Conservation (phyloP, 2,888 invertebrate species). For the Ectropis crepuscularia region DNA sequence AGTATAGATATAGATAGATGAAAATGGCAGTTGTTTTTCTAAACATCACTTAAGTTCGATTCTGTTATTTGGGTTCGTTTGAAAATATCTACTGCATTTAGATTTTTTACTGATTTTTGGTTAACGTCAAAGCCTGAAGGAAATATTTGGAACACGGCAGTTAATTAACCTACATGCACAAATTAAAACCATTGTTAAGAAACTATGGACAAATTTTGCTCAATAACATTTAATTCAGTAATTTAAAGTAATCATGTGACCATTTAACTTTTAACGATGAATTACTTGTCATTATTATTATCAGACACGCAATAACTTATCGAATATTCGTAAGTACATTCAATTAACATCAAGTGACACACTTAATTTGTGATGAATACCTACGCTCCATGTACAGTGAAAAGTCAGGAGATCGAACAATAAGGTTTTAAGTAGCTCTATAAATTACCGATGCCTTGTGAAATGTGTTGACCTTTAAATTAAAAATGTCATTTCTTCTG, state of each 20-base stretch:
- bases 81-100: too few species aligned
- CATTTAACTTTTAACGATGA: slow-evolving; percentile 9
- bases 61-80: too few species aligned
- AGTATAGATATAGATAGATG: too few species aligned
- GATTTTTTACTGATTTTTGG: too few species aligned
- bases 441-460: slow-evolving; percentile 31
- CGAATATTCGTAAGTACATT: slow-evolving; percentile 14
- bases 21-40: too few species aligned
- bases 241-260: slow-evolving; percentile 4
- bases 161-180: background rate
- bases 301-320: slow-evolving; percentile 7
- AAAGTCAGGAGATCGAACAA: slow-evolving; percentile 12
- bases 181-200: background rate
- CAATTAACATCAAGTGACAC: slow-evolving; percentile 26
- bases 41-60: too few species aligned
- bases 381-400: slow-evolving; percentile 13
- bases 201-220: background rate
- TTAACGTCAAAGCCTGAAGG: too few species aligned
- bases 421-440: slow-evolving; percentile 25
- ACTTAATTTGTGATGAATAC: slow-evolving; percentile 19
- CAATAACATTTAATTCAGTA: slow-evolving; percentile 6
- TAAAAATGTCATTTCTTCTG: slow-evolving; percentile 16
- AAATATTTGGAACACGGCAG: too few species aligned
- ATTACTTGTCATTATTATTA: slow-evolving; percentile 16
- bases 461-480: slow-evolving; percentile 28